A percentile compares a stretch with the other conserved stretches of the same genome.
phyloP scores from a whole-genome alignment of 2,888 invertebrate genomes.

The Conomelus anceps region DNA sequence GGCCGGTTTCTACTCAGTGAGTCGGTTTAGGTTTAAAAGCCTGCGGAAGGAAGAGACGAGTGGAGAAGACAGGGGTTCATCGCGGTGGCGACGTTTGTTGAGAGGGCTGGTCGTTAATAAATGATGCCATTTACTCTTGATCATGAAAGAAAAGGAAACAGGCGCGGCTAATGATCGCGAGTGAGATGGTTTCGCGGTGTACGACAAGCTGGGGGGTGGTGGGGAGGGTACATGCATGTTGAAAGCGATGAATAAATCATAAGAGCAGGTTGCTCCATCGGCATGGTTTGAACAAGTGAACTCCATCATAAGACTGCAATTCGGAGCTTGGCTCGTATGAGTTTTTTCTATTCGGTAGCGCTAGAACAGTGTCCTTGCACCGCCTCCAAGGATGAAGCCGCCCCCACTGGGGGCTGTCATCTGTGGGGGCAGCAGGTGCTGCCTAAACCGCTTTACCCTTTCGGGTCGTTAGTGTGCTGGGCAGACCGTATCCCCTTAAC shows the following conservation, averaged over 20 bases:
- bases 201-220: too few relatives aligned
- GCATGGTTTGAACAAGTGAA: neutral
- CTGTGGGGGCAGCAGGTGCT: neutral
- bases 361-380: neutral
- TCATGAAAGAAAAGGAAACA: neutral
- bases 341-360: neutral
- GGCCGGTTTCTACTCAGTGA: neutral
- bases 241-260: neutral
- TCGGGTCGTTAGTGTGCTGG: neutral
- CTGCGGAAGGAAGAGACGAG: neutral
- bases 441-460: neutral
- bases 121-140: neutral
- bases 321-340: neutral
- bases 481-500: neutral
- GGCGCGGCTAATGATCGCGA: neutral
- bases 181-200: neutral
- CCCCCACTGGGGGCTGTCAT: neutral
- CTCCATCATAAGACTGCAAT: neutral
- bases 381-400: neutral
- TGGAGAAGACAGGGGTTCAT: neutral
- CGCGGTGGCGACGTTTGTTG: neutral
- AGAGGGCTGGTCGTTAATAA: neutral
- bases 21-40: neutral
- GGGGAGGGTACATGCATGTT: too few relatives aligned
- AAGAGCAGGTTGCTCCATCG: neutral